Evolutionary conservation across 2,888 invertebrate species (phyloP).

Genomic region (Lasioglossum figueresi): DNA sequence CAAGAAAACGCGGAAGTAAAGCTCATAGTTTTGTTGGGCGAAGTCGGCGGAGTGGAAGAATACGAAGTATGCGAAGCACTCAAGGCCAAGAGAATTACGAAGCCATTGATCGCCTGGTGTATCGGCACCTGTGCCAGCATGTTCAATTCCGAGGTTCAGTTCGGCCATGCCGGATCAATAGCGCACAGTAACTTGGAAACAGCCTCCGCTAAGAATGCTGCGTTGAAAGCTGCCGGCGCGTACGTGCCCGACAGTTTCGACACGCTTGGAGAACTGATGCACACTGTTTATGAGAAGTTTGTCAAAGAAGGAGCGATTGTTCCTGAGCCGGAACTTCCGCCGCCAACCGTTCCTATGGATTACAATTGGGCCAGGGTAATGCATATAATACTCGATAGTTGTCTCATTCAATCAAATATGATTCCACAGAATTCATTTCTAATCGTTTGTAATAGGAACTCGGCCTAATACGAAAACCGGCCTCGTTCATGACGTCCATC

Average conservation of each 20-base stretch:
- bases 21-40: slow-evolving; percentile 97
- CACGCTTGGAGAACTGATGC: slow-evolving; percentile 92
- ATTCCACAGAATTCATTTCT: neutral
- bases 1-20: slow-evolving; percentile 93
- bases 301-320: slow-evolving; percentile 93
- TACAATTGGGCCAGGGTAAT: slow-evolving; percentile 97
- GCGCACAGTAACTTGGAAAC: slow-evolving; percentile 98
- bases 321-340: slow-evolving; percentile 96
- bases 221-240: slow-evolving; percentile 93
- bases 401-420: neutral
- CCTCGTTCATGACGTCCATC: slow-evolving; percentile 99
- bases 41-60: slow-evolving; percentile 99
- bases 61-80: slow-evolving; percentile 97
- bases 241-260: slow-evolving; percentile 97
- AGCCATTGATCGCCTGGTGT: slow-evolving; percentile 99
- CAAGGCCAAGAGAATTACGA: slow-evolving; percentile 91
- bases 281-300: slow-evolving; percentile 90
- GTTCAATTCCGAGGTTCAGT: slow-evolving; percentile 91
- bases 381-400: slow-evolving; percentile 44
- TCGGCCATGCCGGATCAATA: slow-evolving; percentile 99
- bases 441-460: slow-evolving; percentile 88
- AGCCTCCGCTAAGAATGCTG: slow-evolving; percentile 95
- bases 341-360: slow-evolving; percentile 99
- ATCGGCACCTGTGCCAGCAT: slow-evolving; percentile 94
- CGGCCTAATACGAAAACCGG: slow-evolving; percentile 98